These are phyloP conservation scores for Tipula unca DNA, from an alignment of 2,888 invertebrate species.

Conservation along the genomic window DNA sequence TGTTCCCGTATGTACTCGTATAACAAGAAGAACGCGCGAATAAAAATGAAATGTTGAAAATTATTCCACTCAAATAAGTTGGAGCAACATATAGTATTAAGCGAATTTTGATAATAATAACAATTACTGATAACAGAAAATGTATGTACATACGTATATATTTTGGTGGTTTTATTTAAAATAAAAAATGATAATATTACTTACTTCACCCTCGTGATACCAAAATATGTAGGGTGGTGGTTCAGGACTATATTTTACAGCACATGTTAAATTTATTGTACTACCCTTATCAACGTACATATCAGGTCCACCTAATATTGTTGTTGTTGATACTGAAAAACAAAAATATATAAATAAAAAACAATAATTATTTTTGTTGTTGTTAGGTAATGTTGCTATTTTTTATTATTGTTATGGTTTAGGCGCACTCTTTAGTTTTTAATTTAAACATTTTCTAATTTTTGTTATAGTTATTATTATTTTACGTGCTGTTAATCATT, in stretches of 20 bases:
- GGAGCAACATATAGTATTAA: background rate
- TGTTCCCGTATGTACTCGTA: background rate
- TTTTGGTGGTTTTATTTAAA: background rate
- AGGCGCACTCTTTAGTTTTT: background rate
- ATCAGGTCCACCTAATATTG: slow-evolving; percentile 71
- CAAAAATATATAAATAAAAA: slow-evolving; percentile 32
- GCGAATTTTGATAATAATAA: background rate
- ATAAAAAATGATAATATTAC: slow-evolving; percentile 32
- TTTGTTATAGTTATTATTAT: background rate
- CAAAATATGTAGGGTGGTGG: slow-evolving; percentile 90
- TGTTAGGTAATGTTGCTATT: too few relatives aligned
- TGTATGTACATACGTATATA: background rate
- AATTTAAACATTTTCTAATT: background rate
- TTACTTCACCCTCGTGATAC: slow-evolving; percentile 92
- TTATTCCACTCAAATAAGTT: background rate
- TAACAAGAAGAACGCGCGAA: too few relatives aligned
- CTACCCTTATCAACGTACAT: slow-evolving; percentile 73
- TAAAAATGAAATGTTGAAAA: background rate
- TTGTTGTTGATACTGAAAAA: slow-evolving; percentile 64
- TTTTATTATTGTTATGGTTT: background rate
- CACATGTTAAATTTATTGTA: slow-evolving; percentile 75
- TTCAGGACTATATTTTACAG: slow-evolving; percentile 70
- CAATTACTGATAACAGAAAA: background rate
- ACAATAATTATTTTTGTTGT: slow-evolving; percentile 24
- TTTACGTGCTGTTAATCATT: background rate